Evolutionary conservation across 1,140 invertebrate genomes (phyloP).

Genomic region (Xylocopa sonorina): DNA sequence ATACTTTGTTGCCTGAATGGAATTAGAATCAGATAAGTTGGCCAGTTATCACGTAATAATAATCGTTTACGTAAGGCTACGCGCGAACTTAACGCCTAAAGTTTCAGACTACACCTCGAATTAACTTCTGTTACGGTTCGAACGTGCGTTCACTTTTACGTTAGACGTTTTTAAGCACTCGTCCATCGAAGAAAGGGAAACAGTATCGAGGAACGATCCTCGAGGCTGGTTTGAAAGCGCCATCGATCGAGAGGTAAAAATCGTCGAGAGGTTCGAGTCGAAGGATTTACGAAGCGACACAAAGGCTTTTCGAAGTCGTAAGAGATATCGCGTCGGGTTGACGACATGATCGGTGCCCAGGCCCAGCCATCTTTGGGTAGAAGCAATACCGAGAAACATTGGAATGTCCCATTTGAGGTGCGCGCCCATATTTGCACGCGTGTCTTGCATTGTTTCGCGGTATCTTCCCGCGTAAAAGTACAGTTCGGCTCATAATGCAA

Average conservation of each 20-base stretch:
- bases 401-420: constrained; percentile 80
- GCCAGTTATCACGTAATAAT: too few species aligned
- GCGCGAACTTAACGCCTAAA: too few species aligned
- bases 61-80: too few species aligned
- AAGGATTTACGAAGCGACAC: neutral
- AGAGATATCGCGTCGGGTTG: constrained; percentile 39
- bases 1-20: neutral
- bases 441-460: constrained; percentile 79
- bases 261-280: neutral
- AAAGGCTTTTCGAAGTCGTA: constrained; percentile 42
- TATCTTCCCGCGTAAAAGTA: constrained; percentile 77
- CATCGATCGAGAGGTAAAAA: neutral
- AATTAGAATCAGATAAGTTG: too few species aligned
- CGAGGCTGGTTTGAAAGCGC: too few species aligned
- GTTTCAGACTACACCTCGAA: too few species aligned
- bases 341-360: constrained; percentile 58
- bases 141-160: neutral
- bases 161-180: too few species aligned
- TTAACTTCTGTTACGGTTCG: too few species aligned
- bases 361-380: constrained; percentile 71
- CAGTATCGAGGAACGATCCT: too few species aligned
- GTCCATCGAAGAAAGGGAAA: too few species aligned
- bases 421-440: constrained; percentile 81
- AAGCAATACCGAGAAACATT: constrained; percentile 78
- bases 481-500: constrained; percentile 71